Percentiles rank a stretch among this genome's conserved stretches.
Evolutionary conservation across 2,113 vertebrate species (phyloP).

Genomic region (Spizaetus ornatus): DNA sequence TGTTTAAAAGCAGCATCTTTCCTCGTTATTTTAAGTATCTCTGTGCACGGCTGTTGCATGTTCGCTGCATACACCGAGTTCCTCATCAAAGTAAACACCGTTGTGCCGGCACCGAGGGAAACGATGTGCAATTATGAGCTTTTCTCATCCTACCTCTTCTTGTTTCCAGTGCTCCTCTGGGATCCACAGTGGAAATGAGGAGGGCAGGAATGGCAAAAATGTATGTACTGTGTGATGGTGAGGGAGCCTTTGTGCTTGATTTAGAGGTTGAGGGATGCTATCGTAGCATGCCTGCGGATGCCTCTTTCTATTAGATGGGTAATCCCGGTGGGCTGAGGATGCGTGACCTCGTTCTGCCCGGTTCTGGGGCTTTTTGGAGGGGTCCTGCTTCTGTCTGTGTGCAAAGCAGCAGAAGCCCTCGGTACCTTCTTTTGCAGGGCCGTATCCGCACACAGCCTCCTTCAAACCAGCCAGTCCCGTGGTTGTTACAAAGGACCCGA

Average conservation of each 20-base stretch:
- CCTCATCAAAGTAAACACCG: not conserved
- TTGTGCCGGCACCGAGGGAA: not conserved
- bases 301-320: accelerated
- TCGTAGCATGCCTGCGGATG: accelerated
- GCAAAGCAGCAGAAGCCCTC: not conserved
- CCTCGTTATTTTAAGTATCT: conserved; percentile 35
- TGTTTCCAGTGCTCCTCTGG: not conserved
- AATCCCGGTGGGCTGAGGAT: not conserved
- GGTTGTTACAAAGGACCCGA: accelerated
- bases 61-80: not conserved
- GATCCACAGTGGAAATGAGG: not conserved
- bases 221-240: accelerated
- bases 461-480: accelerated
- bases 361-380: not conserved
- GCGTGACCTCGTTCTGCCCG: accelerated
- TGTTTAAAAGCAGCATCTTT: conserved; percentile 35
- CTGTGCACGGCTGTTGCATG: not conserved
- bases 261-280: not conserved
- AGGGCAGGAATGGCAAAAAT: not conserved
- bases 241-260: not conserved
- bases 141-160: not conserved
- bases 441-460: accelerated
- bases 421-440: not conserved
- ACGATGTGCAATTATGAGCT: not conserved
- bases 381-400: not conserved